Percentiles rank a stretch among this genome's conserved stretches.
Conservation (phyloP, 2,113 vertebrate genomes). For the Caretta caretta region DNA sequence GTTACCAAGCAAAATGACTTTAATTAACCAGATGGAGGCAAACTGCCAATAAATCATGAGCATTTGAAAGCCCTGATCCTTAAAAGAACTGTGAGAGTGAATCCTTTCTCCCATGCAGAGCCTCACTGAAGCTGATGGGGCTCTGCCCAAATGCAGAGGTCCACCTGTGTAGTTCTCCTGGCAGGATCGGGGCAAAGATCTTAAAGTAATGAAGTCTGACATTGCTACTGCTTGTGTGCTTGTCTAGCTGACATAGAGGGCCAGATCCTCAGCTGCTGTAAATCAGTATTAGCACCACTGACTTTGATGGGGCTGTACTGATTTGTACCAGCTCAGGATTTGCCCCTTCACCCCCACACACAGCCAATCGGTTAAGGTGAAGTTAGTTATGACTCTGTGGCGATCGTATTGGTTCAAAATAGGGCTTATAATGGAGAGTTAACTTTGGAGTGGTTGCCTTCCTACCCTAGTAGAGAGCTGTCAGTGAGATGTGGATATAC, state of each 20-base stretch:
- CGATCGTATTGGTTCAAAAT: neutral
- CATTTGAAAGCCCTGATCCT: neutral
- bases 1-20: neutral
- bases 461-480: neutral
- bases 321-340: neutral
- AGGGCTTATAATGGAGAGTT: neutral
- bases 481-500: neutral
- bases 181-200: neutral
- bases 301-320: neutral
- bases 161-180: neutral
- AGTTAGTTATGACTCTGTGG: neutral
- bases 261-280: neutral
- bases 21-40: neutral
- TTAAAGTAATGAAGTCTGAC: neutral
- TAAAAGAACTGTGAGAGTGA: too few species aligned
- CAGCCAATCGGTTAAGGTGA: neutral
- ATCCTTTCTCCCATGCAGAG: too few species aligned
- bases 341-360: accelerated
- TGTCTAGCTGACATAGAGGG: neutral
- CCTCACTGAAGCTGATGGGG: neutral
- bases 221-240: neutral
- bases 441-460: neutral
- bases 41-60: neutral
- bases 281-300: neutral
- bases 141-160: neutral